Evolutionary conservation across 2,888 invertebrate species (phyloP).

Genomic region (Notodonta ziczac): DNA sequence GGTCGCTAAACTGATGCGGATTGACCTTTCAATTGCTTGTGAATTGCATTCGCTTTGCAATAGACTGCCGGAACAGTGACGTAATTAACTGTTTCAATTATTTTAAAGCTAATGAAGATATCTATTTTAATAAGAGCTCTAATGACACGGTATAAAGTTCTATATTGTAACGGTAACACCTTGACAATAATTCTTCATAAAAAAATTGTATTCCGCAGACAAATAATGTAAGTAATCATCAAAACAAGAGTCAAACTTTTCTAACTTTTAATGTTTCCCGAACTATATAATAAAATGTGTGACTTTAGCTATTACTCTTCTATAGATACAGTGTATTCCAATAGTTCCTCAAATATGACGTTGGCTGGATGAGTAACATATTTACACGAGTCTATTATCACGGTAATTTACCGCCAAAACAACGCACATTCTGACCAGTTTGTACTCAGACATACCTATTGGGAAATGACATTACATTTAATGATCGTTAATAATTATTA

Average conservation of each 20-base stretch:
- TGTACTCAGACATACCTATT: not conserved
- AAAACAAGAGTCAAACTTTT: too few relatives aligned
- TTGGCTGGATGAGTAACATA: not conserved
- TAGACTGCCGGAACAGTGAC: slow-evolving; percentile 6
- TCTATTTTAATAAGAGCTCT: too few relatives aligned
- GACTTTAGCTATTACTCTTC: too few relatives aligned
- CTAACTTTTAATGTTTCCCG: too few relatives aligned
- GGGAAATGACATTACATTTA: not conserved
- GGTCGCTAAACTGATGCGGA: slow-evolving; percentile 48
- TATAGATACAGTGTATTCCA: not conserved
- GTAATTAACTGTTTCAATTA: not conserved
- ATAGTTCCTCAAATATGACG: not conserved
- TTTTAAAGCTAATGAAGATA: too few relatives aligned
- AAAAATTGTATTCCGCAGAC: too few relatives aligned
- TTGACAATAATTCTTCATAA: too few relatives aligned
- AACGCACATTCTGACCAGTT: not conserved
- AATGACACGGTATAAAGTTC: too few relatives aligned
- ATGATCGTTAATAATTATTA: not conserved
- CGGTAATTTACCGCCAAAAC: slow-evolving; percentile 1
- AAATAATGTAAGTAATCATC: too few relatives aligned
- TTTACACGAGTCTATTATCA: not conserved
- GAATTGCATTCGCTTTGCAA: slow-evolving; percentile 25
- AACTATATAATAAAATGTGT: too few relatives aligned
- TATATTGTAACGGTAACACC: too few relatives aligned
- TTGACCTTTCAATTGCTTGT: slow-evolving; percentile 43